Evolutionary conservation across 1,140 invertebrate species (phyloP).

Genomic region (Sminthurides bifidus): DNA sequence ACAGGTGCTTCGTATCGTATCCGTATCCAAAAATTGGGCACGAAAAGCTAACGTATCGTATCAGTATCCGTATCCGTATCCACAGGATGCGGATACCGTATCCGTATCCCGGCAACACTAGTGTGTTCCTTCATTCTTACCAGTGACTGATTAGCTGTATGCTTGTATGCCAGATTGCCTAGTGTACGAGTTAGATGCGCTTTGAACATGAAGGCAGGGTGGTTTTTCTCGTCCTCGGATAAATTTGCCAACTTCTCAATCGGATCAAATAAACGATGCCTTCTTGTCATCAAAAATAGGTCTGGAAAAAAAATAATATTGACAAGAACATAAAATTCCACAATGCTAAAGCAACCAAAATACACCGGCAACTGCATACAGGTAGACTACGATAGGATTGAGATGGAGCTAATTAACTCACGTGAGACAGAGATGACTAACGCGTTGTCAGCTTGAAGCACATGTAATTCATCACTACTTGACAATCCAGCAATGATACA

Average conservation of each 20-base stretch:
- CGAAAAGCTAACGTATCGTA: no score
- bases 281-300: neutral
- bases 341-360: neutral
- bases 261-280: neutral
- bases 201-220: constrained; percentile 6
- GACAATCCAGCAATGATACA: neutral
- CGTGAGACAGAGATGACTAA: neutral
- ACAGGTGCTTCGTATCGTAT: no score
- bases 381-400: neutral
- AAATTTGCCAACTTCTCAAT: neutral
- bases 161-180: neutral
- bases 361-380: neutral
- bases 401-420: neutral
- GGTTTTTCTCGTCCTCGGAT: neutral
- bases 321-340: neutral
- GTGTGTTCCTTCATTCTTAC: neutral
- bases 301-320: constrained; percentile 4
- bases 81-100: no score
- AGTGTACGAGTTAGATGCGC: neutral
- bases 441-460: neutral
- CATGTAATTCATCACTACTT: neutral
- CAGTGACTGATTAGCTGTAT: neutral
- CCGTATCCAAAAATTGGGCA: no score
- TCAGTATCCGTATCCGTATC: no score
- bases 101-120: no score